phyloP scores from a whole-genome alignment of 2,797 vertebrate species.

The Lagocephalus sceleratus region DNA sequence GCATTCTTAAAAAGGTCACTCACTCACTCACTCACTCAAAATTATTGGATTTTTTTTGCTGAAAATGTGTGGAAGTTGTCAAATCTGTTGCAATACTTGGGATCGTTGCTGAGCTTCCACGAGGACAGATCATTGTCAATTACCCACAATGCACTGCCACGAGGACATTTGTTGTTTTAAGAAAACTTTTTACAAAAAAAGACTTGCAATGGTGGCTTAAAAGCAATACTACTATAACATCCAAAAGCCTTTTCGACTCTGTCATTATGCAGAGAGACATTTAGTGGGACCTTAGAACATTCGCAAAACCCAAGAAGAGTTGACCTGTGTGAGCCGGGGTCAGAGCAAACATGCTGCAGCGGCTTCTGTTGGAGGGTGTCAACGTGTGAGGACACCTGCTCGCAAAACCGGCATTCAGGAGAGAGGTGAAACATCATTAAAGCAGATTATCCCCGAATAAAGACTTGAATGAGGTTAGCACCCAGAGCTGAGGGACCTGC shows the following conservation, averaged over 20 bases:
- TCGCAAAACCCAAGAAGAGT: background rate
- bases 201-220: too few relatives aligned
- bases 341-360: conserved; percentile 17
- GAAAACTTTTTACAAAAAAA: too few relatives aligned
- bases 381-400: conserved; percentile 42
- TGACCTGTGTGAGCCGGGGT: background rate
- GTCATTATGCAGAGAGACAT: too few relatives aligned
- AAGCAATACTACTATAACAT: background rate
- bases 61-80: too few relatives aligned
- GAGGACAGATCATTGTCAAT: too few relatives aligned
- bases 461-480: conserved; percentile 39
- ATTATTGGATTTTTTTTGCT: too few relatives aligned
- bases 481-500: conserved; percentile 24
- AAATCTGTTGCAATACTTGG: too few relatives aligned
- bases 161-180: too few relatives aligned
- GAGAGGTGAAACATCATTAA: conserved; percentile 60
- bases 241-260: background rate
- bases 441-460: conserved; percentile 66
- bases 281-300: background rate
- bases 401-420: conserved; percentile 34
- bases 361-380: conserved; percentile 12
- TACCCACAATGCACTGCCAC: too few relatives aligned
- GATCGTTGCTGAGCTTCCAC: too few relatives aligned
- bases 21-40: too few relatives aligned
- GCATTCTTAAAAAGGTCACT: too few relatives aligned